Percentiles rank a stretch among this genome's conserved stretches.
phyloP scores from a whole-genome alignment of 2,888 invertebrate species.

The Andrena flavipes region DNA sequence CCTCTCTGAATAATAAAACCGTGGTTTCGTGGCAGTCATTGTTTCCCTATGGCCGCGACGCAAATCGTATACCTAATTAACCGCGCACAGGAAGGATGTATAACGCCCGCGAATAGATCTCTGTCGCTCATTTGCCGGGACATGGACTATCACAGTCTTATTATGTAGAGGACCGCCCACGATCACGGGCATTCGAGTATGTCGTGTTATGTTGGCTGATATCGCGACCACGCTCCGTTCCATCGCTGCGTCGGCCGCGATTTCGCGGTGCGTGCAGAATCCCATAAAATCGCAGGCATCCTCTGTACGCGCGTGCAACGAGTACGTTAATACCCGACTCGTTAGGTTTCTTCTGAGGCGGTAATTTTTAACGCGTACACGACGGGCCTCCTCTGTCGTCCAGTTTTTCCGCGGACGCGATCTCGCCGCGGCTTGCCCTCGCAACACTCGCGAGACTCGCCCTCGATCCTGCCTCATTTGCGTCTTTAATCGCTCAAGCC shows the following conservation, averaged over 20 bases:
- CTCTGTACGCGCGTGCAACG: slow-evolving; percentile 40
- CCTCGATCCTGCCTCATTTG: slow-evolving; percentile 51
- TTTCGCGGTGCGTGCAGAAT: slow-evolving; percentile 46
- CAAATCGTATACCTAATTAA: slow-evolving; percentile 52
- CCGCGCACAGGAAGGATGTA: slow-evolving; percentile 52
- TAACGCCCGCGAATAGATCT: slow-evolving; percentile 47
- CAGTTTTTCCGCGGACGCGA: slow-evolving; percentile 49
- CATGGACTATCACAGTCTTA: slow-evolving; percentile 48
- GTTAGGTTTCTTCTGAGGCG: slow-evolving; percentile 72
- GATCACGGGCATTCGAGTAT: slow-evolving; percentile 47
- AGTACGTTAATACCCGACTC: slow-evolving; percentile 65
- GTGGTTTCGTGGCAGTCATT: slow-evolving; percentile 47
- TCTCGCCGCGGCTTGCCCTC: background rate
- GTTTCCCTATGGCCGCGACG: slow-evolving; percentile 34
- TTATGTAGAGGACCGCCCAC: slow-evolving; percentile 52
- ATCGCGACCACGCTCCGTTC: background rate
- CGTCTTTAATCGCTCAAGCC: slow-evolving; percentile 47
- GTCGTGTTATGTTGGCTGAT: slow-evolving; percentile 12
- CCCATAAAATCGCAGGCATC: slow-evolving; percentile 53
- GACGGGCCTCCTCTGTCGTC: slow-evolving; percentile 20
- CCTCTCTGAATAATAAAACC: slow-evolving; percentile 35
- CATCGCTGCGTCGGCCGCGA: background rate
- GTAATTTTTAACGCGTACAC: slow-evolving; percentile 45
- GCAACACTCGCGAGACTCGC: slow-evolving; percentile 22
- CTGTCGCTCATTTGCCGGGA: slow-evolving; percentile 49